Evolutionary conservation across 2,113 vertebrate genomes (phyloP), one percentile per base, ranked within the genome.

Genomic region (Oophaga pumilio): DNA sequence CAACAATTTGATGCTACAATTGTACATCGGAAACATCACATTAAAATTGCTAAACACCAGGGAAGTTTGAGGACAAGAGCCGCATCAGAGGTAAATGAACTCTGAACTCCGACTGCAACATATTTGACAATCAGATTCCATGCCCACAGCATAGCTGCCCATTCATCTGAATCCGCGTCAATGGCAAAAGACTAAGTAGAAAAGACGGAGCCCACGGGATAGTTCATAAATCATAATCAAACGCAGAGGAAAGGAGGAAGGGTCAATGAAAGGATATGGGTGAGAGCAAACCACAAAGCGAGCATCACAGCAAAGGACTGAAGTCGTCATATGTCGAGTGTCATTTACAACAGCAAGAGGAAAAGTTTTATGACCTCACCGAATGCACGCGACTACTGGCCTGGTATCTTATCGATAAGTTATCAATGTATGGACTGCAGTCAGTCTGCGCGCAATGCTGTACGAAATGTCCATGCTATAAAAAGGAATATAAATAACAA

Each of bases 221-320:
- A 83, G n/a, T 83, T 87, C 86, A 87, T 87, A 83, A 83, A 87
- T 87, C 86, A 87, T 83, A 49, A 73, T 82, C 68, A 87, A 59
- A 80, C 18, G 77, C 24, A 50, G 71, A 60, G 79, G 69, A 82
- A 57, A 76, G n/a, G 26, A 69, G 26, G 66, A 86, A 79, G 76
- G 76, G 77, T 84, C 24, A 33, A 84, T 57, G 68, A 74, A 84
- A 74, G 82, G 84, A 86, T 64, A 66, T 77, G 84, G 52, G 81
- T 68, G 14, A 66, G 81, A 4, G 62, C 52, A 49, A 14, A 14
- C 3, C 3, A 43, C 33, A 43, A 53, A 64, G 64, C 60, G 76
- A 33, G 22, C 33, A n/a, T 43, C 60, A 43, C 18, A 8, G 26
- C 33, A 22, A 52, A 57, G 7, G 28, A 56, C 24, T 57, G 76